Conservation (phyloP, 2,797 vertebrate genomes). For the Spinus olivaceus region DNA sequence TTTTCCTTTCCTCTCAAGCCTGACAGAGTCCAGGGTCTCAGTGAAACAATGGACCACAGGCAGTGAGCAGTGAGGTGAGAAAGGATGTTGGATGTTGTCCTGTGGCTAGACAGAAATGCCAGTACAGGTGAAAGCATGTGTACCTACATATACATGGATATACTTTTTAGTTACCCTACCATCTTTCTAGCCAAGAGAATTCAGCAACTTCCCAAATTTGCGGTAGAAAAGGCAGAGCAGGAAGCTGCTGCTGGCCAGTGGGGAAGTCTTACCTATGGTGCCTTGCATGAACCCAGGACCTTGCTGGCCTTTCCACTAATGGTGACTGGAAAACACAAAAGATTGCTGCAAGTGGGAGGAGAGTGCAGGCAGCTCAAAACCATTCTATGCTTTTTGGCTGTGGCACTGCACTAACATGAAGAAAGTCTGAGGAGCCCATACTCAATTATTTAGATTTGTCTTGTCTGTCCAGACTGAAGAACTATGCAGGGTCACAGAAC, state of each 20-base stretch:
- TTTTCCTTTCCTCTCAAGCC: not conserved
- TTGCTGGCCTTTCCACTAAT: not conserved
- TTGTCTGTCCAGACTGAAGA: not conserved
- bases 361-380: not conserved
- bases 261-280: not conserved
- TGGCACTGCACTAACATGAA: not conserved
- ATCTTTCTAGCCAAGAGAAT: not conserved
- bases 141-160: not conserved
- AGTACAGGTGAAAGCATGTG: too few species aligned
- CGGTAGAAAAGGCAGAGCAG: not conserved
- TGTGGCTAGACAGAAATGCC: not conserved
- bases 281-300: not conserved
- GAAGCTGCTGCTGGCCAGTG: not conserved
- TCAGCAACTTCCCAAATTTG: accelerated
- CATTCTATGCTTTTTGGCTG: not conserved
- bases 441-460: conserved; percentile 22
- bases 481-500: not conserved
- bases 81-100: not conserved
- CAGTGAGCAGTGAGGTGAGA: not conserved
- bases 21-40: not conserved
- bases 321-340: not conserved
- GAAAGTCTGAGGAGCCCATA: not conserved
- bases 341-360: not conserved
- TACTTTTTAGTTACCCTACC: not conserved
- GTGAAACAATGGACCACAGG: not conserved